Evolutionary conservation across 2,113 vertebrate genomes (phyloP).

Genomic region (Cettia cetti): DNA sequence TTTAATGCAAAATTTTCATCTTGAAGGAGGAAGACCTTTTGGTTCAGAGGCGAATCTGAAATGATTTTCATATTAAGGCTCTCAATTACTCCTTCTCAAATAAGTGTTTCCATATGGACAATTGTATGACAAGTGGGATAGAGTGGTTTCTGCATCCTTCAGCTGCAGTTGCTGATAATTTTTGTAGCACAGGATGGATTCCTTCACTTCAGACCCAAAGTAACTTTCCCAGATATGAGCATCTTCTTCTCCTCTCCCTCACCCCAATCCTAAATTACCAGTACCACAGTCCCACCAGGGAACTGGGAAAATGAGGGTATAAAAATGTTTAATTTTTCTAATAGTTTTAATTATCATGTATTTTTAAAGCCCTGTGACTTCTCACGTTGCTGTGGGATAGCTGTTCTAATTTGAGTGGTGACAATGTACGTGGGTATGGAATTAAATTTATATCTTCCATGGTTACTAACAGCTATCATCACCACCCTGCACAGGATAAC

Average conservation of each 20-base stretch:
- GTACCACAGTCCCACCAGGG: not conserved
- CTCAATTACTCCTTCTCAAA: constrained; percentile 13
- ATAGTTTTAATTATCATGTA: constrained; percentile 40
- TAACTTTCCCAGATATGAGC: not conserved
- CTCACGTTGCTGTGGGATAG: not conserved
- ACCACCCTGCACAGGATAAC: not conserved
- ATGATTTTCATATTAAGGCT: constrained; percentile 24
- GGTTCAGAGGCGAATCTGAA: constrained; percentile 3
- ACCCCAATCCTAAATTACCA: not conserved
- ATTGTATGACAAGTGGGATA: constrained; percentile 17
- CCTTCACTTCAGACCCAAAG: not conserved
- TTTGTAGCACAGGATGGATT: constrained; percentile 31
- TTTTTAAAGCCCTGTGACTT: constrained; percentile 17
- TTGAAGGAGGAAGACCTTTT: constrained; percentile 7
- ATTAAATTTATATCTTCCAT: constrained; percentile 3
- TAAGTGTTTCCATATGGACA: constrained; percentile 39
- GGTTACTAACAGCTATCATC: not conserved
- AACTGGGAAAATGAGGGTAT: not conserved
- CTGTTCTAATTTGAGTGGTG: constrained; percentile 33
- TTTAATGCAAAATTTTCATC: constrained; percentile 1
- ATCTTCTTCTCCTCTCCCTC: not conserved
- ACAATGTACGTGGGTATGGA: not conserved
- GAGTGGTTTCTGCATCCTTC: constrained; percentile 10
- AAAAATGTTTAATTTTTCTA: constrained; percentile 40
- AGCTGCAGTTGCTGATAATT: constrained; percentile 24